Conservation (phyloP, 2,888 invertebrate genomes). For the Archaeoteleia sp. region DNA sequence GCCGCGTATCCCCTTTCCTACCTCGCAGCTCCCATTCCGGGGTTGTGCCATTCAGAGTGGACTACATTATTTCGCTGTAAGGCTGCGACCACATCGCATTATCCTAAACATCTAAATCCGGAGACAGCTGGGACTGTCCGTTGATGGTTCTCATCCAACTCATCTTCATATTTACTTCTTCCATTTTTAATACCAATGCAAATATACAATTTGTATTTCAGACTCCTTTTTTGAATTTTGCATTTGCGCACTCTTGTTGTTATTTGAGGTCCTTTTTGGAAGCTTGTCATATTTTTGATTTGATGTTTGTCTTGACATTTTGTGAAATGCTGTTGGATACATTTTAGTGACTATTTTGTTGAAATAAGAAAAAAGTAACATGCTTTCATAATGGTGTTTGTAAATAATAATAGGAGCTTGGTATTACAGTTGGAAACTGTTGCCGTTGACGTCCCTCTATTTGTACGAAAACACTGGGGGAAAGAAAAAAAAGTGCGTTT, state of each 20-base stretch:
- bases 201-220: too few species aligned
- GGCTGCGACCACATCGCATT: constrained; percentile 70
- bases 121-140: constrained; percentile 70
- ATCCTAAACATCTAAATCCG: constrained; percentile 75
- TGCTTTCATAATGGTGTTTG: constrained; percentile 1
- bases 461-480: constrained; percentile 23
- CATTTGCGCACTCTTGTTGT: too few species aligned
- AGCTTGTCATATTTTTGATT: too few species aligned
- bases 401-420: constrained; percentile 31
- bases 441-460: constrained; percentile 15
- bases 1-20: constrained; percentile 14
- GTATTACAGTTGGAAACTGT: constrained; percentile 31
- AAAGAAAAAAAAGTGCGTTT: constrained; percentile 7
- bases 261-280: constrained; percentile 32
- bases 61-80: constrained; percentile 74
- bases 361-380: too few species aligned
- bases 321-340: too few species aligned
- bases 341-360: too few species aligned
- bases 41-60: constrained; percentile 68
- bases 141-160: constrained; percentile 63
- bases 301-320: too few species aligned
- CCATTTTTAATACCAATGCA: too few species aligned
- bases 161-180: too few species aligned
- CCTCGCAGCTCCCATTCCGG: constrained; percentile 59
- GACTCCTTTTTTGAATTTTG: too few species aligned